phyloP scores from a whole-genome alignment of 2,888 invertebrate species.

The Atethmia centrago region DNA sequence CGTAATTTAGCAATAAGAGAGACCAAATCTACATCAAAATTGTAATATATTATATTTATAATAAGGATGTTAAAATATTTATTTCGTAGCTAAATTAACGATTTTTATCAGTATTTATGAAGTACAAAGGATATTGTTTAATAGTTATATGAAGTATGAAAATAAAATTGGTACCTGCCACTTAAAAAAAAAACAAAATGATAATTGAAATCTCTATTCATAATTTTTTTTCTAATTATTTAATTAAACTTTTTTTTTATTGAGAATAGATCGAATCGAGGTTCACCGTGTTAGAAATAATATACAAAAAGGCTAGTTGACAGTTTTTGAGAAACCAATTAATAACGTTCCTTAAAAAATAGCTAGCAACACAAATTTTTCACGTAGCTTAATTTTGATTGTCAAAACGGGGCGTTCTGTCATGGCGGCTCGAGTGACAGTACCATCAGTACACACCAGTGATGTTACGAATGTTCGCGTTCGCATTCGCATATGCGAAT shows the following conservation, averaged over 20 bases:
- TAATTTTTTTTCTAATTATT: neutral
- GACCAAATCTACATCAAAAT: neutral
- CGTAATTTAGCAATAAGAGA: neutral
- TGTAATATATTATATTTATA: neutral
- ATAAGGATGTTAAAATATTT: slow-evolving; percentile 3
- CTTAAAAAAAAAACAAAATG: too few relatives aligned
- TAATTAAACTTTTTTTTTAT: neutral
- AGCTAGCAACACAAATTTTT: too few relatives aligned
- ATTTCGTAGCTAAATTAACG: neutral
- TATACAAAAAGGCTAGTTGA: neutral
- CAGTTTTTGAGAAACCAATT: neutral
- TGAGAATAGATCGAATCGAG: neutral
- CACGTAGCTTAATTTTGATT: neutral
- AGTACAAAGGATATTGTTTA: neutral
- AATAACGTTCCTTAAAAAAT: neutral
- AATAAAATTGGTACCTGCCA: too few relatives aligned
- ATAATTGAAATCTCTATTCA: too few relatives aligned
- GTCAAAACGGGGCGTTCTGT: too few relatives aligned
- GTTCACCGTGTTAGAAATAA: neutral
- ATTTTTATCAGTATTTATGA: slow-evolving; percentile 6
- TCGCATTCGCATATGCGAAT: too few relatives aligned
- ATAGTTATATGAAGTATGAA: too few relatives aligned
- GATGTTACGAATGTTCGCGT: too few relatives aligned
- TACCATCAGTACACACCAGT: too few relatives aligned
- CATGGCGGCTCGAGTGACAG: neutral